Conservation (phyloP, 2,888 invertebrate species). For the Schrankia costaestrigalis region DNA sequence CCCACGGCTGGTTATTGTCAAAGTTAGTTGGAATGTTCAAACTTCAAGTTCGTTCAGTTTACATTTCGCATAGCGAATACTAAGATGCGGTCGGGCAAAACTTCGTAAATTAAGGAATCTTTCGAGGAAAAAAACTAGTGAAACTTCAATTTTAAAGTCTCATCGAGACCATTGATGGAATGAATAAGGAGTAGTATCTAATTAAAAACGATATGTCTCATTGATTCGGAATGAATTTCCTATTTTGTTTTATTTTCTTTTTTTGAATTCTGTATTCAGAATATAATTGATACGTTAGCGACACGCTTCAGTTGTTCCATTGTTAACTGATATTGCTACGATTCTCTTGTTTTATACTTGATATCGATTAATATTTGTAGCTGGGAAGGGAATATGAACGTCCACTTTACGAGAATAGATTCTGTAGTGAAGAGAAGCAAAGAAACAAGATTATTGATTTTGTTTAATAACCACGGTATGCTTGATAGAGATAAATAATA, state of each 20-base stretch:
- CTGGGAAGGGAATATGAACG: too few species aligned
- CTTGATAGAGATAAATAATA: too few species aligned
- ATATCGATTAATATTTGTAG: too few species aligned
- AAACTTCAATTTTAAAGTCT: constrained; percentile 39
- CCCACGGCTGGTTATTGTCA: constrained; percentile 54
- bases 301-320: background rate
- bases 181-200: constrained; percentile 27
- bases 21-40: constrained; percentile 41
- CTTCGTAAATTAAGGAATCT: constrained; percentile 41
- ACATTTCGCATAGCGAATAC: constrained; percentile 54
- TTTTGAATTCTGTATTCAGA: background rate
- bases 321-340: background rate
- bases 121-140: constrained; percentile 40
- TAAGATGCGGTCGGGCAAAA: constrained; percentile 43
- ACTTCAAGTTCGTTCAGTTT: constrained; percentile 45
- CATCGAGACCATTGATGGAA: constrained; percentile 25
- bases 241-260: constrained; percentile 5
- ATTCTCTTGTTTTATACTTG: background rate
- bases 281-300: constrained; percentile 1
- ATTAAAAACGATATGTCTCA: constrained; percentile 32
- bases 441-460: too few species aligned
- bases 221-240: constrained; percentile 11
- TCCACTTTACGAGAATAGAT: too few species aligned
- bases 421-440: too few species aligned
- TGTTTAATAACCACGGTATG: too few species aligned